These are phyloP conservation scores for Pseudopodoces humilis DNA, from an alignment of 2,113 vertebrate genomes.

Conservation along the genomic window DNA sequence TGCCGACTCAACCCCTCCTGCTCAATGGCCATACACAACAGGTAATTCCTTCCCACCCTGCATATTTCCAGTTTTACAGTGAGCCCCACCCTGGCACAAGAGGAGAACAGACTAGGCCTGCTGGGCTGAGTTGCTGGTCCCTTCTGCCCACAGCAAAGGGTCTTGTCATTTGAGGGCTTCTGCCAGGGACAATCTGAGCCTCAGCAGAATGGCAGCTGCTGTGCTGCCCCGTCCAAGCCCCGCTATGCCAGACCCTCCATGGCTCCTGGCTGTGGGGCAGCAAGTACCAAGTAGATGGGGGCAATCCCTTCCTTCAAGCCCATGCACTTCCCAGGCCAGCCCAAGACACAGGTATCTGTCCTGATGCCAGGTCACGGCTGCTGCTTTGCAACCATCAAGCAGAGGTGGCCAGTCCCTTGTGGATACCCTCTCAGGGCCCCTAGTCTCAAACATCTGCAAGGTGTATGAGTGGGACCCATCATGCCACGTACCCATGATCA, in stretches of 20 bases:
- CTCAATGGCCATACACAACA: not conserved
- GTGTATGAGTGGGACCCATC: not conserved
- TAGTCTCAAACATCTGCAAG: not conserved
- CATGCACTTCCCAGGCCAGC: not conserved
- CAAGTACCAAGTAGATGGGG: not conserved
- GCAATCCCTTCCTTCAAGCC: not conserved
- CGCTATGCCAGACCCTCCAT: not conserved
- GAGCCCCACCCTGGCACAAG: too few relatives aligned
- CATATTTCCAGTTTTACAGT: not conserved
- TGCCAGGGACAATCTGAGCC: not conserved
- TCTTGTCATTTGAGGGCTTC: not conserved
- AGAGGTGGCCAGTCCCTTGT: not conserved
- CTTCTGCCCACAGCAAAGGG: not conserved
- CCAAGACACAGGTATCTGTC: not conserved
- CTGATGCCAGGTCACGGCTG: rapidly evolving
- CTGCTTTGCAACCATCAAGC: too few relatives aligned
- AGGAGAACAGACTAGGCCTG: not conserved
- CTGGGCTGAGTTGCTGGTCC: not conserved
- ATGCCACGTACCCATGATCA: too few relatives aligned
- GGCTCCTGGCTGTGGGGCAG: too few relatives aligned
- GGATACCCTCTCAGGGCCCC: too few relatives aligned
- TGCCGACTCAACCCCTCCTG: not conserved
- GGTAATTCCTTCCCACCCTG: not conserved
- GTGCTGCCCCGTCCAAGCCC: not conserved
- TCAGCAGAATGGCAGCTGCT: not conserved